Conservation (phyloP, 2,888 invertebrate species). For the Thera britannica region DNA sequence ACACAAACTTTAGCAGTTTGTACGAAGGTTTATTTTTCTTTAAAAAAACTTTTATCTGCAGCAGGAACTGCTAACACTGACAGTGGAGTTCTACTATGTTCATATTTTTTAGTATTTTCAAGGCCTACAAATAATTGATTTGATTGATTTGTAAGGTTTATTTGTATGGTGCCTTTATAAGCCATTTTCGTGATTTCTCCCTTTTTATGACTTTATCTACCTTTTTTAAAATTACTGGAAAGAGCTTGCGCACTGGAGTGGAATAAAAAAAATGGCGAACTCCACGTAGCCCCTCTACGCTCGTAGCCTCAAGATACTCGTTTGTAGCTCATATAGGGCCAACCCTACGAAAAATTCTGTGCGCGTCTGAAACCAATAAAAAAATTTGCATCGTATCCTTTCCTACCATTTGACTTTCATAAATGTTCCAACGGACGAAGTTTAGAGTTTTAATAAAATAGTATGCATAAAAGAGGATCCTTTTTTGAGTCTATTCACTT, state of each 20-base stretch:
- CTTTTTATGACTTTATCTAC: too few relatives aligned
- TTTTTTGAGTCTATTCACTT: neutral
- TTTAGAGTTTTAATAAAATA: neutral
- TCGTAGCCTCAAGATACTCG: neutral
- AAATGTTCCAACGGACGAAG: conserved; percentile 2
- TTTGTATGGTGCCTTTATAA: too few relatives aligned
- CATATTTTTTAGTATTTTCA: too few relatives aligned
- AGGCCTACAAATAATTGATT: too few relatives aligned
- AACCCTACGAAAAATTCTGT: conserved; percentile 8
- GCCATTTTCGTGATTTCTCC: too few relatives aligned
- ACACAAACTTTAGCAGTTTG: neutral
- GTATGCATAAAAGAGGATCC: neutral
- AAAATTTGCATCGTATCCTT: conserved; percentile 15
- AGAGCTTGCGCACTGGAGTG: too few relatives aligned
- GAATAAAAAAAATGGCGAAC: neutral
- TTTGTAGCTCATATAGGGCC: too few relatives aligned
- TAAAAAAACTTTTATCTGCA: neutral
- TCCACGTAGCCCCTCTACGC: conserved; percentile 5
- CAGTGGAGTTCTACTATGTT: too few relatives aligned
- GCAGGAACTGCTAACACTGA: too few relatives aligned
- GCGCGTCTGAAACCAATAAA: conserved; percentile 6
- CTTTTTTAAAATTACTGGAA: too few relatives aligned
- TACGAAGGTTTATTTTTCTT: neutral
- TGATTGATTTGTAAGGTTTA: too few relatives aligned
- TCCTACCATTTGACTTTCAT: conserved; percentile 21